Conservation (phyloP, 2,113 vertebrate genomes). For the Actenoides hombroni region DNA sequence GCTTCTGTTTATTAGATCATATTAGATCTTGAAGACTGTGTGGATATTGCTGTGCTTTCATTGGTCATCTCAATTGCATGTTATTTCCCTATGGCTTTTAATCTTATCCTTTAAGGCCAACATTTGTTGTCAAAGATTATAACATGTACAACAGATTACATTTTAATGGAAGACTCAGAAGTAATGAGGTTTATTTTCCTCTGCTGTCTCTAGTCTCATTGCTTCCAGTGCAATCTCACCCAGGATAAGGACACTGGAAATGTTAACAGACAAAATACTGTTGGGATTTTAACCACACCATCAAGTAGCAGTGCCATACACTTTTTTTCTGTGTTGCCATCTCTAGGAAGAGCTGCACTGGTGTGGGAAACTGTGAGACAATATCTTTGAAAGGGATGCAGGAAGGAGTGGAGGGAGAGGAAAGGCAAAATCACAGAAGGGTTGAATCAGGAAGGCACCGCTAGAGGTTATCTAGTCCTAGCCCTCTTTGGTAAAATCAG, state of each 20-base stretch:
- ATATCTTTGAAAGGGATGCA: neutral
- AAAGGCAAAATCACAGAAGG: neutral
- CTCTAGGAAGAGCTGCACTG: neutral
- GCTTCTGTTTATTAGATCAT: constrained; percentile 27
- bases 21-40: neutral
- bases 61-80: neutral
- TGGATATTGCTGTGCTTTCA: neutral
- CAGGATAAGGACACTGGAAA: neutral
- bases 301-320: neutral
- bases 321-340: neutral
- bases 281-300: neutral
- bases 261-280: neutral
- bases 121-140: neutral
- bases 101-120: neutral
- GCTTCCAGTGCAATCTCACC: neutral
- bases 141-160: neutral
- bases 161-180: neutral
- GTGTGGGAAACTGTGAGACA: neutral
- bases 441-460: neutral
- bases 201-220: neutral
- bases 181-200: neutral
- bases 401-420: neutral
- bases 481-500: neutral
- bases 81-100: constrained; percentile 13
- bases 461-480: neutral